Evolutionary conservation across 2,113 vertebrate genomes (phyloP).

Genomic region (Sardina pilchardus): DNA sequence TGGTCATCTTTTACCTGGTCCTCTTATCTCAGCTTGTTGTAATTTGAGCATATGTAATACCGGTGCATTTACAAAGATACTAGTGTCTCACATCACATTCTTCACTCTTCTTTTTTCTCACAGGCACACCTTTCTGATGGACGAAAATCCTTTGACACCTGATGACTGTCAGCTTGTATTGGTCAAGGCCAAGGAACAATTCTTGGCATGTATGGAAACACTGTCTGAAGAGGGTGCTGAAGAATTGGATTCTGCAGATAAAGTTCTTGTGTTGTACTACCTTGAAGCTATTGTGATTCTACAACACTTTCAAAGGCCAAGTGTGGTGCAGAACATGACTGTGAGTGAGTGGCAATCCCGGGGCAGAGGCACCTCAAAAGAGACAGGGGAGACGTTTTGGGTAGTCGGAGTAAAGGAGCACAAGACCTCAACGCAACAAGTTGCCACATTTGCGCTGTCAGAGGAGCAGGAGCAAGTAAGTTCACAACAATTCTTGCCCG

Average conservation of each 20-base stretch:
- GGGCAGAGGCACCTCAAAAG: background rate
- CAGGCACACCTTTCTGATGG: background rate
- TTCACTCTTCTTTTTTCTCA: background rate
- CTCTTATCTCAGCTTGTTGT: background rate
- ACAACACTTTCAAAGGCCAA: constrained; percentile 26
- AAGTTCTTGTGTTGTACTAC: constrained; percentile 20
- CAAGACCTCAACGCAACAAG: background rate
- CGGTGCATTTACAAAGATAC: background rate
- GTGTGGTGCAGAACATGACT: constrained; percentile 38
- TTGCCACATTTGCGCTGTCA: background rate
- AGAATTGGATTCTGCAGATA: background rate
- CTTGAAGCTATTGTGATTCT: constrained; percentile 32
- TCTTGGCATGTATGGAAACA: background rate
- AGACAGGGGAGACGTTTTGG: background rate
- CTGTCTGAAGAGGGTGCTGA: no score
- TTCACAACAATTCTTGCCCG: background rate
- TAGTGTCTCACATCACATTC: background rate
- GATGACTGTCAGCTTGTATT: constrained; percentile 1
- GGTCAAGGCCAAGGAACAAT: background rate
- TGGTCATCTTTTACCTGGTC: no score
- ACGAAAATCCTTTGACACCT: background rate
- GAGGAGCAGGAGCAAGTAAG: background rate
- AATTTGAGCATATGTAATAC: background rate
- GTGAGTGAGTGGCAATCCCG: background rate
- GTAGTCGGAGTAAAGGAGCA: background rate